Evolutionary conservation across 2,888 invertebrate genomes (phyloP), one percentile per base, ranked within the genome.

Genomic region (Clanis bilineata): DNA sequence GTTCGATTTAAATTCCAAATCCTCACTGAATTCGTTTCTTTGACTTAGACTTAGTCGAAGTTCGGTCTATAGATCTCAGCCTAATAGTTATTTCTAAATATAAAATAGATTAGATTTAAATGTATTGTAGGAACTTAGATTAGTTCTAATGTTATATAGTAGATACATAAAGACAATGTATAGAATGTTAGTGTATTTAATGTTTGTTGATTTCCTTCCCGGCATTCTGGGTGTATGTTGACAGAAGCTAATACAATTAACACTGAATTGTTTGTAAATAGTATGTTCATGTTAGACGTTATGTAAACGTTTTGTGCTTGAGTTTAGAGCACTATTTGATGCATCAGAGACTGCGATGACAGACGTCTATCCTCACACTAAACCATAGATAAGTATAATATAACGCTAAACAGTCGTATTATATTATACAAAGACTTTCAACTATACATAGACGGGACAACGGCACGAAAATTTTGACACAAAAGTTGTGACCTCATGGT

Each of bases 301-400:
- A 28, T 28, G 51, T 51, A 32, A 51, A 51, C 51, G 28, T 18
- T 12, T 44, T 22, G 62, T 18, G 18, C 44, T 44, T 44, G 62
- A 67, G 58, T 62, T 57, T 61, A 65, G 68, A 65, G 66, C 72
- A 71, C 63, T 54, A 60, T 62, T 62, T 62, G 62, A 61, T 57
- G 64, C 63, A 68, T 64, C 64, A 66, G 64, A 67, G 69, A 65
- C 64, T 74, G 70, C 74, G 75, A 76, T 73, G 80, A 82, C 77
- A 77, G 77, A 71, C 66, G 69, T 65, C 68, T 62, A 66, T 69
- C 65, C 60, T 59, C 60, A 55, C 32, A 56, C 63, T 79, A 76
- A 78, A 80, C 76, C n/a, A n/a, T n/a, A n/a, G n/a, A n/a, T n/a
- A n/a, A n/a, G n/a, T n/a, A n/a, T n/a, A n/a, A n/a, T n/a, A n/a